Base-by-base conservation (phyloP, 2,888 invertebrate genomes). In the Eupithecia subfuscata region DNA sequence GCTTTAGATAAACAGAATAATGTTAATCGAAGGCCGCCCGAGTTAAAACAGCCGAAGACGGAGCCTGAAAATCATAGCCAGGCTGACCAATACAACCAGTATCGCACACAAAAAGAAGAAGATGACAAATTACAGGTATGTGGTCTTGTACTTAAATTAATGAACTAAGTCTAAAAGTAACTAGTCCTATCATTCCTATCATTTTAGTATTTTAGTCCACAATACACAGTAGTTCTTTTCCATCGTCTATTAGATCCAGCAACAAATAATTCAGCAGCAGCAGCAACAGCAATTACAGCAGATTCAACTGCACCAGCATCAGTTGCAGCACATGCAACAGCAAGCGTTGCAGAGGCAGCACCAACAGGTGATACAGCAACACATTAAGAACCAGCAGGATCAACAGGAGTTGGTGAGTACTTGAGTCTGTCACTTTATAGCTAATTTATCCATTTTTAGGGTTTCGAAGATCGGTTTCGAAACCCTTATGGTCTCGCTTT, bases 1-100 rank as follows among this genome's bases (percentile, higher is more conserved):
- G 96, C 96, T 80, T 92, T 97, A 90, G 97, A 97, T 85, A 96
- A 96, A 85, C 95, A 95, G 81, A 96, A 96, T 84, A 95, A 89
- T 83, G 91, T 93, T 77, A 92, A 87, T 76, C 86, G 91, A 78
- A 89, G 93, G 81, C 87, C 91, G n/a, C 86, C 85, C 0, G 94
- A 94, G 60, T 78, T 93, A 5, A 94, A 94, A 82, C 90, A 91
- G 69, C 89, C 92, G 0, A 94, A 94, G 76, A 79, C 90, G 73
- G 94, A 94, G 75, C 88, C 92, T 12, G 94, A 94, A 6, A 90
- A 80, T 77, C 90, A 89, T 73, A 87, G 77, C 74, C 90, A 90
- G 76, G 81, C 87, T 48, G 94, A 94, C 71, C 93, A 94, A 67
- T 94, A 89, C 75, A 88, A 77, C 43, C 65, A 93, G 79, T 93